phyloP scores from a whole-genome alignment of 1,140 invertebrate species.

The Leguminivora glycinivorella region DNA sequence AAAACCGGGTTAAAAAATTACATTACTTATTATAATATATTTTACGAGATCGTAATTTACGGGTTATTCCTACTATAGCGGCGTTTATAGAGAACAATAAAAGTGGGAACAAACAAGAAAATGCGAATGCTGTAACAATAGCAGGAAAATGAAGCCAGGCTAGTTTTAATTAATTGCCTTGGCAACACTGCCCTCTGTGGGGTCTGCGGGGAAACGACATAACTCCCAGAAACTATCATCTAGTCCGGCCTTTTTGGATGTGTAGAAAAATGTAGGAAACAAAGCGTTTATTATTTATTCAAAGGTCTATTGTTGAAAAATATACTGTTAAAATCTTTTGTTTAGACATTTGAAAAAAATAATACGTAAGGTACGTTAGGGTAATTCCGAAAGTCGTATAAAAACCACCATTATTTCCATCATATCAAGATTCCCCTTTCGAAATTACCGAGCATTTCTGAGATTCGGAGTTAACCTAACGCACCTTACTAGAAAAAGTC shows the following conservation, averaged over 20 bases:
- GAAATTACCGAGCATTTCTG: too few relatives aligned
- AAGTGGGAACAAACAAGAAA: not conserved
- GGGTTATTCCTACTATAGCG: not conserved
- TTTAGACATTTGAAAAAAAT: too few relatives aligned
- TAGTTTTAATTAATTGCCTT: conserved; percentile 15
- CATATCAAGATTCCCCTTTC: too few relatives aligned
- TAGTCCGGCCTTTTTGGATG: not conserved
- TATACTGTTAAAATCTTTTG: not conserved
- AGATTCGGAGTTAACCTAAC: too few relatives aligned
- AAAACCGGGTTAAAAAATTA: too few relatives aligned
- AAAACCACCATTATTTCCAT: too few relatives aligned
- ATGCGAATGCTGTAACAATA: not conserved
- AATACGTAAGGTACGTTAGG: too few relatives aligned
- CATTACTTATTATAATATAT: not conserved
- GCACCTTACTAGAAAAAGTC: too few relatives aligned
- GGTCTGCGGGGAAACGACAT: not conserved
- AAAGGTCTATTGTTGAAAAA: not conserved
- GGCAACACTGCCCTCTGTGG: not conserved
- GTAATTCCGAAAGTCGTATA: too few relatives aligned
- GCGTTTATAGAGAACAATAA: not conserved
- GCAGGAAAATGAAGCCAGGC: not conserved
- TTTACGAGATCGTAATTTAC: not conserved
- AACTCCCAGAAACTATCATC: not conserved
- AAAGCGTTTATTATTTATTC: not conserved
- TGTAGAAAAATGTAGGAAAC: not conserved